phyloP scores from a whole-genome alignment of 2,113 vertebrate genomes.

The Hystrix cristata region DNA sequence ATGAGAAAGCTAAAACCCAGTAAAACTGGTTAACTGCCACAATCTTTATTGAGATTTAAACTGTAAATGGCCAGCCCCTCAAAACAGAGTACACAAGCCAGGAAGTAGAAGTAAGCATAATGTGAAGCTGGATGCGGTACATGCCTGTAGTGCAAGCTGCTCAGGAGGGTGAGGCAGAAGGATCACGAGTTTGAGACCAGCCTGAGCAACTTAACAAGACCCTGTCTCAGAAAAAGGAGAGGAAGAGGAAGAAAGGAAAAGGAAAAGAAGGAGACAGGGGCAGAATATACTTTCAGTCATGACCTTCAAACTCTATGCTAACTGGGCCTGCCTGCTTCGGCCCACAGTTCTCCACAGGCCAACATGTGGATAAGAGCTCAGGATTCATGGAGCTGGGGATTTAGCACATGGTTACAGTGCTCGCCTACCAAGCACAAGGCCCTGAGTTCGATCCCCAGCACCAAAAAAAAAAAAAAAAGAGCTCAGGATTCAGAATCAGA shows the following conservation, averaged over 20 bases:
- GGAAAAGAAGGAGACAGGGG: background rate
- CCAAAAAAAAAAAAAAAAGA: background rate
- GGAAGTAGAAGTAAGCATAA: background rate
- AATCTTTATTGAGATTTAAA: background rate
- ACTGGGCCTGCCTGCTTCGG: background rate
- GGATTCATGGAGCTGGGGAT: background rate
- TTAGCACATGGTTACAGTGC: no score
- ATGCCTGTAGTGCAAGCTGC: background rate
- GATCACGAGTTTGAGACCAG: background rate
- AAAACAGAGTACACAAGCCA: background rate
- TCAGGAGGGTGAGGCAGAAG: background rate
- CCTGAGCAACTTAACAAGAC: background rate
- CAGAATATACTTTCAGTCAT: background rate
- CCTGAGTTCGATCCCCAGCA: no score
- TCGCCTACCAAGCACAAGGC: no score
- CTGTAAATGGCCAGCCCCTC: background rate
- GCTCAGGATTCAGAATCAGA: background rate
- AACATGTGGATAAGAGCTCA: background rate
- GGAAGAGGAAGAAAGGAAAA: background rate
- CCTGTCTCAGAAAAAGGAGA: background rate
- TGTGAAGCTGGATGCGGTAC: background rate
- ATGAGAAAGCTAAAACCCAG: slow-evolving; percentile 24
- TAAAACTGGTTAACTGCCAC: background rate
- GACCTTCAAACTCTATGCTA: background rate
- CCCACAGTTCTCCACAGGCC: background rate